Base-by-base conservation (phyloP, 2,888 invertebrate genomes). In the Tuberolachnus salignus region DNA sequence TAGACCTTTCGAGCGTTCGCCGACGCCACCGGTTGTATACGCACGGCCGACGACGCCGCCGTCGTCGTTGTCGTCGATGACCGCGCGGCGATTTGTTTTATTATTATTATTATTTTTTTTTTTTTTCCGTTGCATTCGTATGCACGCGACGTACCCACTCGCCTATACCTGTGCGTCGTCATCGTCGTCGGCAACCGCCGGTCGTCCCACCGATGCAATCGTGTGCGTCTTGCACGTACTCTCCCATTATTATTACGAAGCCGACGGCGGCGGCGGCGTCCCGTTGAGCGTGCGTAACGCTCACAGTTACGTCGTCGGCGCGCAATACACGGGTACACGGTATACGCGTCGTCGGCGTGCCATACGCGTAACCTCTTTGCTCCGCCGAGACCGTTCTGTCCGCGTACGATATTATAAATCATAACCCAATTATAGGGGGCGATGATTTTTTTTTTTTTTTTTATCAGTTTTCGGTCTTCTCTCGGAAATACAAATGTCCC, bases 21-120 rank as follows among this genome's bases (percentile, higher is more conserved):
- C 14, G n/a, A 16, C 51, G 51, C 46, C 64, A 14, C 16, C 66
- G n/a, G 53, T n/a, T 8, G n/a, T n/a, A n/a, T n/a, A 53, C 34
- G 19, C 61, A 19, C 61, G 19, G 1, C 55, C 55, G 26, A 23
- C 23, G 21, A 4, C 19, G 26, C 46, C 23, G 46, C 8, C 19
- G 51, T 49, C 72, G 73, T 73, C 73, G 73, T 63, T 73, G 51
- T 49, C 72, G 73, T 73, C 73, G 73, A 73, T 73, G 73, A 73
- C 73, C 73, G 73, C 73, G 14, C 61, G 42, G 63, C 63, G 51
- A 63, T 63, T 73, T 73, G 42, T 34, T 55, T 55, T 26, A n/a
- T n/a, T n/a, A n/a, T n/a, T n/a, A n/a, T n/a, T n/a, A n/a, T n/a
- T 51, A 14, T 46, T 42, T 21, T 23, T 13, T 23, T 23, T 9